Conservation (phyloP, 2,113 vertebrate species). For the Psephotus haematonotus region DNA sequence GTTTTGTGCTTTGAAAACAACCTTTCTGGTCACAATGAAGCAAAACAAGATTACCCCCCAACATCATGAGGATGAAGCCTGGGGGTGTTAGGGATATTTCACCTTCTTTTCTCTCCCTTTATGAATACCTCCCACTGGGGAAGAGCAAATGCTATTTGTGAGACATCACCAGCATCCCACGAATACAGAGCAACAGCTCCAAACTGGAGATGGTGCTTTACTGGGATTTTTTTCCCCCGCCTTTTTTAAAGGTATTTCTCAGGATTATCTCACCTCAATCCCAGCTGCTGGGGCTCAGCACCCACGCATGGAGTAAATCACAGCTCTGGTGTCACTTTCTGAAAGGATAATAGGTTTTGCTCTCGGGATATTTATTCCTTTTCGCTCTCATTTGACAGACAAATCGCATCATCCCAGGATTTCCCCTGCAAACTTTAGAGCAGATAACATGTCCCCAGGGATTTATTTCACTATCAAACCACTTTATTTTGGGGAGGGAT, state of each 20-base stretch:
- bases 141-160: neutral
- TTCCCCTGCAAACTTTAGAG: slow-evolving; percentile 1
- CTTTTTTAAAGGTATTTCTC: neutral
- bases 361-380: slow-evolving; percentile 62
- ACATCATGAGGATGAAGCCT: accelerated
- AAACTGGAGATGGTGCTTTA: neutral
- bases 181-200: accelerated
- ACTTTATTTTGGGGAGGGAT: neutral
- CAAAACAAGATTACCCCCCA: neutral
- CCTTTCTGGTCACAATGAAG: neutral
- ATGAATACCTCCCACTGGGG: neutral
- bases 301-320: slow-evolving; percentile 51
- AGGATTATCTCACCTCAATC: neutral
- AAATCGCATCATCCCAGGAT: slow-evolving; percentile 16
- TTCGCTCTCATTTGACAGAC: slow-evolving; percentile 46
- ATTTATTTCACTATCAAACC: slow-evolving; percentile 24
- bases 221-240: neutral
- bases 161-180: neutral
- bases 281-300: neutral
- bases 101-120: neutral
- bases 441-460: neutral
- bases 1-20: neutral
- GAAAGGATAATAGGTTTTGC: slow-evolving; percentile 61
- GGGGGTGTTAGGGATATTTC: neutral
- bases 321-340: slow-evolving; percentile 7